Conservation (phyloP, 2,113 vertebrate species). For the Orycteropus afer region DNA sequence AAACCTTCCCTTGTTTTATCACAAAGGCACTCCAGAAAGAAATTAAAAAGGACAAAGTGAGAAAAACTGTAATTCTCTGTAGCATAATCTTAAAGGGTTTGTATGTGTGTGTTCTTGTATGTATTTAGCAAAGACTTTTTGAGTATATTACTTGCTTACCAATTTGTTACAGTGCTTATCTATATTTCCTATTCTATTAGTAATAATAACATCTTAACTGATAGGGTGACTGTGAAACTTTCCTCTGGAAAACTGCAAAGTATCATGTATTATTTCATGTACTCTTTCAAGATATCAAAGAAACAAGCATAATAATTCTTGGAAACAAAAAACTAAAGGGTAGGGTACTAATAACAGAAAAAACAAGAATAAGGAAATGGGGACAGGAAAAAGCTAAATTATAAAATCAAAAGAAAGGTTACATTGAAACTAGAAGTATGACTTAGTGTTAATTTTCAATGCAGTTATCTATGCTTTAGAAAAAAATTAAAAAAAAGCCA, state of each 20-base stretch:
- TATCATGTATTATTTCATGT: background rate
- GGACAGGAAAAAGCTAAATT: background rate
- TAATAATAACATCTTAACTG: background rate
- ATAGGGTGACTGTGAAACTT: background rate
- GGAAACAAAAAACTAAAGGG: constrained; percentile 11
- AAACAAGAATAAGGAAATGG: background rate
- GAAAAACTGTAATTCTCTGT: background rate
- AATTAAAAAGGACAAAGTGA: constrained; percentile 8
- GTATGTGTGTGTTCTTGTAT: background rate
- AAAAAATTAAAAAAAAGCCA: background rate
- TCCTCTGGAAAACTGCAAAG: constrained; percentile 22
- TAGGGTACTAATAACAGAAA: background rate
- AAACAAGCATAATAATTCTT: constrained; percentile 28
- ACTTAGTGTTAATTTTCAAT: constrained; percentile 11
- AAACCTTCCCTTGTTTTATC: constrained; percentile 30
- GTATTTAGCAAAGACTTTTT: background rate
- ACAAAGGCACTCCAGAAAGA: background rate
- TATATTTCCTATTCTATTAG: background rate
- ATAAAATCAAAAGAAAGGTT: background rate
- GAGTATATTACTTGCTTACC: background rate
- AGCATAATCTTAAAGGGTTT: background rate
- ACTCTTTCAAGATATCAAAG: background rate
- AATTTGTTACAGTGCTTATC: background rate
- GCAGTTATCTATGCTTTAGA: background rate
- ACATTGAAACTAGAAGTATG: background rate